phyloP scores from a whole-genome alignment of 2,888 invertebrate species.

The Bruchidius siliquastri region DNA sequence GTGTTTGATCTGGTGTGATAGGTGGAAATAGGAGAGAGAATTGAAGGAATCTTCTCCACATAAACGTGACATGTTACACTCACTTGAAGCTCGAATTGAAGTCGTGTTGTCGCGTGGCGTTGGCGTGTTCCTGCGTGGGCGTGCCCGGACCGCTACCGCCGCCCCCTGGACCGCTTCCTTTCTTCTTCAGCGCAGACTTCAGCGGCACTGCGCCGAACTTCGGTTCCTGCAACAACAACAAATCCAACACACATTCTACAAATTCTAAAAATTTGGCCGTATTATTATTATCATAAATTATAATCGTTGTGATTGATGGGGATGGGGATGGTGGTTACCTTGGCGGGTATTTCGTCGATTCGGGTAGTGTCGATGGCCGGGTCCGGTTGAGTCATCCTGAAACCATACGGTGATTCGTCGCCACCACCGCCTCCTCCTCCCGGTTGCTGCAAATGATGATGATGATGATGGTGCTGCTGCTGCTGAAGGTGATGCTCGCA shows the following conservation, averaged over 20 bases:
- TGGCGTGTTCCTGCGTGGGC: conserved; percentile 62
- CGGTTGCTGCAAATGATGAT: background rate
- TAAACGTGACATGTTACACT: conserved; percentile 41
- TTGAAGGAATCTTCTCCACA: too few species aligned
- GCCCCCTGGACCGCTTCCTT: conserved; percentile 53
- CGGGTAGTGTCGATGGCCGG: conserved; percentile 74
- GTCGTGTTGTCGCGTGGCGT: conserved; percentile 54
- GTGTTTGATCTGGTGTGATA: too few species aligned
- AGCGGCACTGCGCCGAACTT: conserved; percentile 86
- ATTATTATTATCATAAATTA: conserved; percentile 61
- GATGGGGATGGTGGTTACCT: too few species aligned
- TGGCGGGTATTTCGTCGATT: conserved; percentile 88
- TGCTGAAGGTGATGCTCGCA: background rate
- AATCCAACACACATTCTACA: too few species aligned
- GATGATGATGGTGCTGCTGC: background rate
- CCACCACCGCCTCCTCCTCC: background rate
- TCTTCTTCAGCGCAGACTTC: conserved; percentile 88
- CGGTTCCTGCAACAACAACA: conserved; percentile 10
- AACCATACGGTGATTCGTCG: conserved; percentile 44
- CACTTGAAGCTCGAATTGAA: conserved; percentile 78
- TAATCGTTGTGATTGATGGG: too few species aligned
- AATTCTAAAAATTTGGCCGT: too few species aligned
- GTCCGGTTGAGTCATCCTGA: conserved; percentile 57
- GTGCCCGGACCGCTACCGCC: conserved; percentile 66
- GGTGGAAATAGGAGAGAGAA: too few species aligned